Evolutionary conservation across 2,797 vertebrate genomes (phyloP).

Genomic region (Betta splendens): DNA sequence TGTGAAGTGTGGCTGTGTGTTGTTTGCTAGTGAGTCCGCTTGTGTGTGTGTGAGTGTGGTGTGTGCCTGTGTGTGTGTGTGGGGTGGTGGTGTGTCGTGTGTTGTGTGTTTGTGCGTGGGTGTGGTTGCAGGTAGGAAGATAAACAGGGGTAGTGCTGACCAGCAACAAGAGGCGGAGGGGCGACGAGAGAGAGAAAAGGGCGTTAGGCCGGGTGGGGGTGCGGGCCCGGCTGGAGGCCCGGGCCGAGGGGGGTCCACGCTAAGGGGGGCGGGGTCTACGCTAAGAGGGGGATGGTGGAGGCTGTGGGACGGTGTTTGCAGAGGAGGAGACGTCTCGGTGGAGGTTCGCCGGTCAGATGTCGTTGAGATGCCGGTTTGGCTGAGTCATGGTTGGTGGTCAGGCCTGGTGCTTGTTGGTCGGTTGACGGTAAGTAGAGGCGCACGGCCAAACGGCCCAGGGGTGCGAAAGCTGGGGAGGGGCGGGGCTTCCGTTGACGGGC

Average conservation of each 20-base stretch:
- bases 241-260: constrained; percentile 38
- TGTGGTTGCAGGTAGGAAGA: constrained; percentile 49
- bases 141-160: constrained; percentile 66
- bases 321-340: constrained; percentile 55
- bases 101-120: too few relatives aligned
- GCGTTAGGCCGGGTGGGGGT: constrained; percentile 38
- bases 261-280: constrained; percentile 41
- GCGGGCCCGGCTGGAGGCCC: too few relatives aligned
- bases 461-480: constrained; percentile 21
- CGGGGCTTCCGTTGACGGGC: constrained; percentile 53
- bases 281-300: constrained; percentile 58
- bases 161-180: constrained; percentile 71
- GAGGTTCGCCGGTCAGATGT: constrained; percentile 74
- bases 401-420: too few relatives aligned
- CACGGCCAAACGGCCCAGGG: constrained; percentile 42
- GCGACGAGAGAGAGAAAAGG: constrained; percentile 65
- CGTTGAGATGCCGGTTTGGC: constrained; percentile 69
- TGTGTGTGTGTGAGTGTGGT: too few relatives aligned
- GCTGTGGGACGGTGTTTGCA: constrained; percentile 58
- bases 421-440: constrained; percentile 55
- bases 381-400: too few relatives aligned
- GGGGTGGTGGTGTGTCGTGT: too few relatives aligned
- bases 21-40: too few relatives aligned
- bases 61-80: too few relatives aligned
- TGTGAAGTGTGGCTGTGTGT: too few relatives aligned